These are phyloP conservation scores for Slavum lentiscoides DNA, from an alignment of 2,888 invertebrate species.

Conservation along the genomic window DNA sequence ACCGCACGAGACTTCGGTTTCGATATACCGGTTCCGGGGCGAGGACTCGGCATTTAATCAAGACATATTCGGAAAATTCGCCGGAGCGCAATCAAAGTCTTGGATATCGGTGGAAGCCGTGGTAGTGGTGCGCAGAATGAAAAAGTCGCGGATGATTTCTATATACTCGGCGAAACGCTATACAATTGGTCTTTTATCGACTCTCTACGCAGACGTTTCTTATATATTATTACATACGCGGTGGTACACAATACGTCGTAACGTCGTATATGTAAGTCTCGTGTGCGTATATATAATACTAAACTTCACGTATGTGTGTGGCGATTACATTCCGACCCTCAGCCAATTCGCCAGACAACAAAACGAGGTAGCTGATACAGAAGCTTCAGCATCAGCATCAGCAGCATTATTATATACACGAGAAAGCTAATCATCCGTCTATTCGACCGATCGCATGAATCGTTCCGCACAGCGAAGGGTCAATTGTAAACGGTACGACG, in stretches of 20 bases:
- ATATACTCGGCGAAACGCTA: no score
- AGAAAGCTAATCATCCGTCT: constrained; percentile 52
- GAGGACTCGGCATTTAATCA: no score
- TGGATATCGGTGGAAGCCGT: no score
- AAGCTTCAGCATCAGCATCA: no score
- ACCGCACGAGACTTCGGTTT: no score
- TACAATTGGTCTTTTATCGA: constrained; percentile 44
- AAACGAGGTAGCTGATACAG: background rate
- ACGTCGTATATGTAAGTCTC: background rate
- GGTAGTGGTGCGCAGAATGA: no score
- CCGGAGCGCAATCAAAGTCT: no score
- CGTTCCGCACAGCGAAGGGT: constrained; percentile 32
- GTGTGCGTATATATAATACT: background rate
- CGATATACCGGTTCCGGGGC: no score
- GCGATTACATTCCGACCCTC: constrained; percentile 34
- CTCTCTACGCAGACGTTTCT: background rate
- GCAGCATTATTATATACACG: background rate
- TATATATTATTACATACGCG: background rate
- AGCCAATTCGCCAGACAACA: constrained; percentile 31
- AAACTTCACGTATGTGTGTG: background rate
- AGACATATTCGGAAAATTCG: no score
- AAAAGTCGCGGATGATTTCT: no score
- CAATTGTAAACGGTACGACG: background rate
- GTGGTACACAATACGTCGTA: background rate
- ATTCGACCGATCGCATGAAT: constrained; percentile 45